Conservation (phyloP, 2,113 vertebrate genomes). For the Cyprinus carpio region DNA sequence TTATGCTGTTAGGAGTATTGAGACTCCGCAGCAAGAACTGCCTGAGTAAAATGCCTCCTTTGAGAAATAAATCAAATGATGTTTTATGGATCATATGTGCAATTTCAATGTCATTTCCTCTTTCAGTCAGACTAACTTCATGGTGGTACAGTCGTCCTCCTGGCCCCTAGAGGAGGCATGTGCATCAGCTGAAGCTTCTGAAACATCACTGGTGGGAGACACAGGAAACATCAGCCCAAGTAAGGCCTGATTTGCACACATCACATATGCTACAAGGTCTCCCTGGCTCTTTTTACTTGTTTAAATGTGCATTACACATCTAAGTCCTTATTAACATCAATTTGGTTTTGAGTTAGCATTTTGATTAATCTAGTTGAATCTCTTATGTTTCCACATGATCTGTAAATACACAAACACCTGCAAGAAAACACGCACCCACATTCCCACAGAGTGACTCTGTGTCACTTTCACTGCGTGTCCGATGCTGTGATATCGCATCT, state of each 20-base stretch:
- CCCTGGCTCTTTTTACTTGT: background rate
- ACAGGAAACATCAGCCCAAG: conserved; percentile 4
- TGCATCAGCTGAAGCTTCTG: background rate
- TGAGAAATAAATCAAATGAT: conserved; percentile 22
- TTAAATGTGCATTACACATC: background rate
- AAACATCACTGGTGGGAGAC: background rate
- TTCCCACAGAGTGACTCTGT: conserved; percentile 2
- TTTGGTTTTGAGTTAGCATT: background rate
- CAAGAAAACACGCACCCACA: conserved; percentile 24
- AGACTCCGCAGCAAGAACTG: conserved; percentile 19
- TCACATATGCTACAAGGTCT: background rate
- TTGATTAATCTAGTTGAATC: background rate
- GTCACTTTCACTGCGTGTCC: background rate
- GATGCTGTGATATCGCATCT: background rate
- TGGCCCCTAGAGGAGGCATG: conserved; percentile 50
- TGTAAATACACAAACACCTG: conserved; percentile 42
- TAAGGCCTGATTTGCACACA: background rate
- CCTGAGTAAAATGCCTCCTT: conserved; percentile 13
- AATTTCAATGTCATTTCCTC: conserved; percentile 18
- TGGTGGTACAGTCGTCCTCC: conserved; percentile 6
- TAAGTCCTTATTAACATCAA: background rate
- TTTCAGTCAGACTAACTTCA: background rate
- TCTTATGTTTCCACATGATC: background rate
- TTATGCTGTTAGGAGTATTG: conserved; percentile 9
- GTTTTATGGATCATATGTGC: conserved; percentile 4